Conservation (phyloP, 2,797 vertebrate genomes). For the Ptychobarbus kaznakovi region DNA sequence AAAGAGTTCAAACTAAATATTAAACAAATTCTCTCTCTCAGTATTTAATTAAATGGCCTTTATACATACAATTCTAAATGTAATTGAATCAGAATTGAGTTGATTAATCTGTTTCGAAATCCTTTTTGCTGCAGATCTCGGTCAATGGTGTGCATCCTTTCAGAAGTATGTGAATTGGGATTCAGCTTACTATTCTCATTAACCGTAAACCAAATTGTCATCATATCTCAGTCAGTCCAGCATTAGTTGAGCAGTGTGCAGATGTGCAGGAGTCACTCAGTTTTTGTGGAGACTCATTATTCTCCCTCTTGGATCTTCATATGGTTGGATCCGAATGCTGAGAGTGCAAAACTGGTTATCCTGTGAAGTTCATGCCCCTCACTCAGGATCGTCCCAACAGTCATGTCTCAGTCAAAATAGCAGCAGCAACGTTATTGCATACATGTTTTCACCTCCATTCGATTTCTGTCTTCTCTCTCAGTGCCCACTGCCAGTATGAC, state of each 20-base stretch:
- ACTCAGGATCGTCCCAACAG: constrained; percentile 52
- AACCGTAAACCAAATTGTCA: neutral
- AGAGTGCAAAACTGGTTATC: constrained; percentile 9
- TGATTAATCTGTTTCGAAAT: neutral
- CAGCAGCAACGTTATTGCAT: neutral
- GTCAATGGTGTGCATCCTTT: neutral
- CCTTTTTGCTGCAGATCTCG: neutral
- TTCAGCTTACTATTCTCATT: constrained; percentile 12
- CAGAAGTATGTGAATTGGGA: constrained; percentile 22
- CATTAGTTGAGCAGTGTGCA: neutral
- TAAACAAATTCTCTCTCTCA: neutral
- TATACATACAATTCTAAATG: too few relatives aligned
- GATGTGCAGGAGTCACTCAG: constrained; percentile 16
- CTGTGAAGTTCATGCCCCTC: constrained; percentile 13
- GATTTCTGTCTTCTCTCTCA: constrained; percentile 25
- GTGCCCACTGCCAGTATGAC: constrained; percentile 94
- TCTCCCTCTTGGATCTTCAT: constrained; percentile 56
- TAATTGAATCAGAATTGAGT: neutral
- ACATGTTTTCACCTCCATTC: neutral
- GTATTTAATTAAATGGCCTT: neutral
- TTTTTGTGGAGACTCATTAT: constrained; percentile 61
- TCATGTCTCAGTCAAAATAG: constrained; percentile 14
- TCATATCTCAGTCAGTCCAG: neutral
- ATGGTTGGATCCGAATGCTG: constrained; percentile 53
- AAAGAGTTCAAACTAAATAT: neutral